Conservation (phyloP, 1,140 invertebrate genomes). For the Zaprionus vittiger region DNA sequence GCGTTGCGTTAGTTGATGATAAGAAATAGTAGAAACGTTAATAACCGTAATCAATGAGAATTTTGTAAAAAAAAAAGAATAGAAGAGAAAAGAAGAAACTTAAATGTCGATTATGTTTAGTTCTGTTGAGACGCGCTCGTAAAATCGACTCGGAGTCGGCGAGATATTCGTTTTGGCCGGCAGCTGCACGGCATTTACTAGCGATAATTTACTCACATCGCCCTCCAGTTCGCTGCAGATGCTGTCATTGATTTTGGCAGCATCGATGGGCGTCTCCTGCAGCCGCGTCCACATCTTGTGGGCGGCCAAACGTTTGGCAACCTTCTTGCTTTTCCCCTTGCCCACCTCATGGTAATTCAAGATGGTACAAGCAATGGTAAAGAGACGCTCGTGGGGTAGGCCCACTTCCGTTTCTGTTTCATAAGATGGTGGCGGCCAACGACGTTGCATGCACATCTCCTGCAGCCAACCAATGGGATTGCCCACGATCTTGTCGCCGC, state of each 20-base stretch:
- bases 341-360: conserved; percentile 92
- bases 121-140: conserved; percentile 38
- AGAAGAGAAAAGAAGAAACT: background rate
- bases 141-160: conserved; percentile 25
- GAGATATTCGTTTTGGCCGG: conserved; percentile 10
- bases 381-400: conserved; percentile 95
- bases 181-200: conserved; percentile 19
- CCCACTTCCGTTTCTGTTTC: conserved; percentile 95
- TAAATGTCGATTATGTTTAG: conserved; percentile 46
- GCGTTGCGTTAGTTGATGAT: background rate
- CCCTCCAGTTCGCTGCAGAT: conserved; percentile 83
- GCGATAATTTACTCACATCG: conserved; percentile 69
- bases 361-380: conserved; percentile 95
- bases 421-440: conserved; percentile 97
- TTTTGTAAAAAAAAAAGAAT: background rate
- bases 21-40: background rate
- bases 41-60: background rate
- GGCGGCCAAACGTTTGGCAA: conserved; percentile 96
- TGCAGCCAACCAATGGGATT: conserved; percentile 98
- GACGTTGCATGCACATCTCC: conserved; percentile 97
- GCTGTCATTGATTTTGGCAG: conserved; percentile 85
- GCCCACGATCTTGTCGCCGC: conserved; percentile 89
- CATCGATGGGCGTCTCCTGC: conserved; percentile 90
- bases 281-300: conserved; percentile 95
- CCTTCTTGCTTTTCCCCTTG: conserved; percentile 97